phyloP scores from a whole-genome alignment of 2,113 vertebrate genomes.

The Poecile atricapillus region DNA sequence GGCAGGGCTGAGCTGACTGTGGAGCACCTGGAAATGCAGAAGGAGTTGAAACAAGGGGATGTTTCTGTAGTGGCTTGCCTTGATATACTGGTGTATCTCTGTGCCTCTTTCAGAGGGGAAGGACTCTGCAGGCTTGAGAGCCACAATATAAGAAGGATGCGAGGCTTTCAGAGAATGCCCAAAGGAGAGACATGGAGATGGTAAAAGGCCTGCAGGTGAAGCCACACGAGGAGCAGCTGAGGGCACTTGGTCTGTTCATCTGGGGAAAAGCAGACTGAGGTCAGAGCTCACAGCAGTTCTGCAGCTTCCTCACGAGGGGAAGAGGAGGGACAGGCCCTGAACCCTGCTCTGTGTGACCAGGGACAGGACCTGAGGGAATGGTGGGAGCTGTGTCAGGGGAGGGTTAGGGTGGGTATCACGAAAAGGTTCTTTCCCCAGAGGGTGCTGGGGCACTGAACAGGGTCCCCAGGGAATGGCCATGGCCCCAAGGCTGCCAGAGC shows the following conservation, averaged over 20 bases:
- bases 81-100: not conserved
- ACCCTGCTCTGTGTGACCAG: not conserved
- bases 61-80: not conserved
- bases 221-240: fast-evolving
- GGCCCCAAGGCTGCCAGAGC: not conserved
- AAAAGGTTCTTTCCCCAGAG: not conserved
- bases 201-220: not conserved
- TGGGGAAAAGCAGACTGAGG: not conserved
- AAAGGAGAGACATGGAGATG: not conserved
- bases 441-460: fast-evolving
- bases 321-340: not conserved
- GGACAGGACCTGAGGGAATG: fast-evolving
- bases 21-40: not conserved
- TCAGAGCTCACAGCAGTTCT: not conserved
- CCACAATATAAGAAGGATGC: not conserved
- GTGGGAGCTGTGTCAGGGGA: not conserved
- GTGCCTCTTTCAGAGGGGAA: not conserved
- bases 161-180: not conserved
- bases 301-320: not conserved
- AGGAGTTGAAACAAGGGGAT: not conserved
- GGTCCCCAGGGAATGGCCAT: not conserved
- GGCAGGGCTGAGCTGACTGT: not conserved
- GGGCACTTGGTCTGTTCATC: not conserved
- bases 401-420: not conserved
- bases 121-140: not conserved